phyloP scores from a whole-genome alignment of 2,888 invertebrate species.

The Cancer borealis region DNA sequence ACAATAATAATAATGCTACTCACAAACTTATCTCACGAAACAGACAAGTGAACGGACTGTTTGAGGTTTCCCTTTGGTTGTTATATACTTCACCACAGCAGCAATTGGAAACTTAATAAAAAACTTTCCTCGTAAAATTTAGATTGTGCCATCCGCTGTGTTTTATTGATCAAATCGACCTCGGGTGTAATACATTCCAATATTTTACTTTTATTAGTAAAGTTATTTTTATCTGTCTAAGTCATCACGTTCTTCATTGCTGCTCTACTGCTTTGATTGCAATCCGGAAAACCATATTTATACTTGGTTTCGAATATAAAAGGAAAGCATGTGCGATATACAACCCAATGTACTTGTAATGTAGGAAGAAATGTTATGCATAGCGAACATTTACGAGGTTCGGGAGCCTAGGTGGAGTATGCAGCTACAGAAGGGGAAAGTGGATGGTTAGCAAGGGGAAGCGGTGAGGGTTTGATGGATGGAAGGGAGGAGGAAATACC shows the following conservation, averaged over 20 bases:
- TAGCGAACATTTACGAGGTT: not conserved
- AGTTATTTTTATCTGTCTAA: slow-evolving; percentile 3
- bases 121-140: slow-evolving; percentile 69
- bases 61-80: slow-evolving; percentile 56
- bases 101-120: slow-evolving; percentile 67
- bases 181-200: slow-evolving; percentile 30
- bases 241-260: slow-evolving; percentile 25
- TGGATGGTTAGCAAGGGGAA: not conserved
- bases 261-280: not conserved
- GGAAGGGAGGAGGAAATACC: not conserved
- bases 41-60: slow-evolving; percentile 38
- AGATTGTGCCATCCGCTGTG: slow-evolving; percentile 61
- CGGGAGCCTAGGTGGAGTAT: not conserved
- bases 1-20: not conserved
- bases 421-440: not conserved
- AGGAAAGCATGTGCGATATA: not conserved
- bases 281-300: slow-evolving; percentile 13
- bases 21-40: not conserved
- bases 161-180: slow-evolving; percentile 48
- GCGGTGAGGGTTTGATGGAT: not conserved
- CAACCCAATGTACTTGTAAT: not conserved
- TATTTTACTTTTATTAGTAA: slow-evolving; percentile 42
- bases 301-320: not conserved
- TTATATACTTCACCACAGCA: slow-evolving; percentile 66
- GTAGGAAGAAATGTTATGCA: not conserved